A percentile compares a stretch with the other conserved stretches of the same genome.
phyloP scores from a whole-genome alignment of 2,888 invertebrate species.

The Macrosoma leucophasiata region DNA sequence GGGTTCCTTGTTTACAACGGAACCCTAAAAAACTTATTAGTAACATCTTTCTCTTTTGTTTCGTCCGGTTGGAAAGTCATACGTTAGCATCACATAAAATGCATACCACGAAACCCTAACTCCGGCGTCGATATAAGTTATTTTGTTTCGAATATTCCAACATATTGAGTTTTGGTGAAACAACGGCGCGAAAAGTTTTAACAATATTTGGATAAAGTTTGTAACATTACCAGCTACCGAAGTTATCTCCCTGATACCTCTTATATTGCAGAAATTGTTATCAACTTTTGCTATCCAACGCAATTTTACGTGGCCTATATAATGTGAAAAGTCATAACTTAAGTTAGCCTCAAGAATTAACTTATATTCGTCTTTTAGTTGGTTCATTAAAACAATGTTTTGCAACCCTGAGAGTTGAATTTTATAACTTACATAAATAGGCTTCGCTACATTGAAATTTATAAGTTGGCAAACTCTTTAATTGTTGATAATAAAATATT shows the following conservation, averaged over 20 bases:
- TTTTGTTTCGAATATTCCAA: slow-evolving; percentile 24
- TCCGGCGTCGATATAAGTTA: slow-evolving; percentile 22
- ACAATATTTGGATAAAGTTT: slow-evolving; percentile 41
- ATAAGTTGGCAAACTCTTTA: no score
- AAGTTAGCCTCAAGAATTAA: slow-evolving; percentile 2
- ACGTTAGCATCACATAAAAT: background rate
- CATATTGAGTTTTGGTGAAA: slow-evolving; percentile 33
- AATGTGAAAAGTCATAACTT: slow-evolving; percentile 9
- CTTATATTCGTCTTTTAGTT: background rate
- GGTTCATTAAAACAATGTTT: no score
- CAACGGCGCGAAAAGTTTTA: slow-evolving; percentile 36
- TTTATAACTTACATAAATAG: no score
- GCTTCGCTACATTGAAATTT: no score
- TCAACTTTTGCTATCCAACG: slow-evolving; percentile 26
- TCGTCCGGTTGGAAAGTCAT: slow-evolving; percentile 9
- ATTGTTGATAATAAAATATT: no score
- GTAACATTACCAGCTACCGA: slow-evolving; percentile 30
- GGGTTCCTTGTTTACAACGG: no score
- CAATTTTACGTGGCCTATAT: slow-evolving; percentile 10
- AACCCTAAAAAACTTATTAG: no score
- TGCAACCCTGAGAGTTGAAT: no score
- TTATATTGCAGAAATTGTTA: slow-evolving; percentile 27
- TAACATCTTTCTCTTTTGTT: no score
- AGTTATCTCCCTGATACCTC: slow-evolving; percentile 29
- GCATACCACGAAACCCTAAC: no score